Percentiles rank a stretch among this genome's conserved stretches.
These are phyloP conservation scores for Diplodus sargus DNA, from an alignment of 2,797 vertebrate species.

Conservation along the genomic window DNA sequence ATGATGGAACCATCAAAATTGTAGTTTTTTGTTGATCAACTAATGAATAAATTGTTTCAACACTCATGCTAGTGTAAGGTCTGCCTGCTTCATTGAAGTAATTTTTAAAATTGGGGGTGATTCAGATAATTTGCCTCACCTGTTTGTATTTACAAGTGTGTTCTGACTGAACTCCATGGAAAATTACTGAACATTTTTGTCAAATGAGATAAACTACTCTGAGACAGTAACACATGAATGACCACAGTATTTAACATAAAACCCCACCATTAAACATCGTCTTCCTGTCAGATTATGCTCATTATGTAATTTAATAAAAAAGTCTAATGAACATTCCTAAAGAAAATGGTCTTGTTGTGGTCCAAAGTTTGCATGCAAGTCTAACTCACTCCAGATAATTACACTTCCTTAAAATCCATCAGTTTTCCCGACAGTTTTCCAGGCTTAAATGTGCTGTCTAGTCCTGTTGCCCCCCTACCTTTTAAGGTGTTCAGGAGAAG, in stretches of 20 bases:
- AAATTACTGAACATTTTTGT: conserved; percentile 29
- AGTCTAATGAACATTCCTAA: neutral
- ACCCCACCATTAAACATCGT: neutral
- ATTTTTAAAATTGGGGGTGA: neutral
- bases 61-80: neutral
- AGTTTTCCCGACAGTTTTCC: neutral
- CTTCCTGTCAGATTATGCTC: neutral
- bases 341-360: neutral
- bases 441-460: neutral
- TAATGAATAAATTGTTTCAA: neutral
- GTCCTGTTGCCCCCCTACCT: conserved; percentile 20
- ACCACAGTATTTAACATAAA: conserved; percentile 15
- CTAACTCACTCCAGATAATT: neutral
- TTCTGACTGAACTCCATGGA: conserved; percentile 9
- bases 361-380: conserved; percentile 18
- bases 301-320: conserved; percentile 4
- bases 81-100: neutral
- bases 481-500: conserved; percentile 6
- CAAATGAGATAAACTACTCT: conserved; percentile 13
- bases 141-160: conserved; percentile 26
- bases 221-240: conserved; percentile 1
- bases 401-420: neutral
- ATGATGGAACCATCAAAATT: neutral
- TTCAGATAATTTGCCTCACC: neutral
- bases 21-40: neutral